phyloP scores from a whole-genome alignment of 2,113 vertebrate genomes.

The Vulpes vulpes region DNA sequence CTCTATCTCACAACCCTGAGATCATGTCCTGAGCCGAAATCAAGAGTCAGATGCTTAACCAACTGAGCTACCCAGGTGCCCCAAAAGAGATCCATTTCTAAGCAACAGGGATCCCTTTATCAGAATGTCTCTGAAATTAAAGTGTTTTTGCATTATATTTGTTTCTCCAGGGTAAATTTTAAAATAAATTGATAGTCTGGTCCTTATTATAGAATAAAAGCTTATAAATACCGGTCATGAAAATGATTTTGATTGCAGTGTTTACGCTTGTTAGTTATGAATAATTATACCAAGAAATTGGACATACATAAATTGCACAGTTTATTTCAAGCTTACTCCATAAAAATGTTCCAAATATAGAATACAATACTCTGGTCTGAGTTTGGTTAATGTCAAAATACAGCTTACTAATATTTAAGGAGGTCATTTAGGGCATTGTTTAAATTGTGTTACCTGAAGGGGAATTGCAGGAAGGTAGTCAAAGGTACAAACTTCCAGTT shows the following conservation, averaged over 20 bases:
- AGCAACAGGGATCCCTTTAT: not conserved
- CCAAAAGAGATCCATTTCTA: not conserved
- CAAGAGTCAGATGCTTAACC: not conserved
- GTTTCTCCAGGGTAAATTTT: not conserved
- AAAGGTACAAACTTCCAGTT: not conserved
- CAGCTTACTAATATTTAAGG: constrained; percentile 42
- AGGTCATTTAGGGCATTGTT: not conserved
- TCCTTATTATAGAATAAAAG: constrained; percentile 8
- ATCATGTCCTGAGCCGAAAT: not conserved
- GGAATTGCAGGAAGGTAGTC: not conserved
- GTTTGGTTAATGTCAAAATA: not conserved
- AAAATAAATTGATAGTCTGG: not conserved
- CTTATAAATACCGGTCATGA: not conserved
- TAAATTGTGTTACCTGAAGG: not conserved
- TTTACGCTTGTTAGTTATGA: not conserved
- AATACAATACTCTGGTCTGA: not conserved
- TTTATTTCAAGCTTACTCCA: not conserved
- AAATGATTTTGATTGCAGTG: not conserved
- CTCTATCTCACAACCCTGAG: not conserved
- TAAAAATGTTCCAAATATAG: constrained; percentile 17
- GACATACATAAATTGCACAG: not conserved
- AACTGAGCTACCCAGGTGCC: not conserved
- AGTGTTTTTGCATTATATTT: not conserved
- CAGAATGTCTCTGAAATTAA: constrained; percentile 2
- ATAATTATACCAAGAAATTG: not conserved